Conservation (phyloP, 2,797 vertebrate genomes). For the Tokudaia muenninki region DNA sequence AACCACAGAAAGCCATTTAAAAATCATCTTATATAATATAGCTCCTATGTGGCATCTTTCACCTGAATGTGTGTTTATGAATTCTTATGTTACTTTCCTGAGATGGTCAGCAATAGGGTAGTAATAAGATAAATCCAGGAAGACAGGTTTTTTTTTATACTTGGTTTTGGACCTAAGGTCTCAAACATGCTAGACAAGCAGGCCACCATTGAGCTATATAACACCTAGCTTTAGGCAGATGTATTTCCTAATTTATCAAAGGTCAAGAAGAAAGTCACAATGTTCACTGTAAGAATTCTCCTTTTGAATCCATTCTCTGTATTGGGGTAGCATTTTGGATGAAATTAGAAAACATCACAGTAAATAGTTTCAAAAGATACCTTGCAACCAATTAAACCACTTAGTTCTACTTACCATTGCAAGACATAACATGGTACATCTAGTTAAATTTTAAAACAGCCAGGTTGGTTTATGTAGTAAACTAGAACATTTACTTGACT, state of each 20-base stretch:
- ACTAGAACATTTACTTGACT: slow-evolving; percentile 12
- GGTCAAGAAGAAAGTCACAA: slow-evolving; percentile 37
- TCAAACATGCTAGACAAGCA: neutral
- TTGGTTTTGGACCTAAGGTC: neutral
- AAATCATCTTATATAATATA: slow-evolving; percentile 72
- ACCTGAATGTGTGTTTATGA: slow-evolving; percentile 61
- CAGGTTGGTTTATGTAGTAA: slow-evolving; percentile 9
- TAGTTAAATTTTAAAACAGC: slow-evolving; percentile 38
- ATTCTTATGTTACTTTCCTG: slow-evolving; percentile 53
- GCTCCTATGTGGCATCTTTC: slow-evolving; percentile 69
- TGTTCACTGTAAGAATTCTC: slow-evolving; percentile 39
- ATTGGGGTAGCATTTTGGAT: slow-evolving; percentile 33
- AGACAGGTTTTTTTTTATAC: neutral
- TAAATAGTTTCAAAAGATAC: slow-evolving; percentile 52
- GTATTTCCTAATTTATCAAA: slow-evolving; percentile 64
- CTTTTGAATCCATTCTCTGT: slow-evolving; percentile 25
- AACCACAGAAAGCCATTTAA: slow-evolving; percentile 67
- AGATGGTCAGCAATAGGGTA: slow-evolving; percentile 10
- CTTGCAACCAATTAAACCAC: slow-evolving; percentile 21
- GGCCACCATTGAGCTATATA: neutral
- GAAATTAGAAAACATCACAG: slow-evolving; percentile 15
- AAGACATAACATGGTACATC: neutral
- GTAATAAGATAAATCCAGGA: slow-evolving; percentile 21
- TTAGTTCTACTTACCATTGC: neutral
- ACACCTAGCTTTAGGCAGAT: neutral